These are phyloP conservation scores for Drosophila bifasciata DNA, from an alignment of 1,140 invertebrate species.

Conservation along the genomic window DNA sequence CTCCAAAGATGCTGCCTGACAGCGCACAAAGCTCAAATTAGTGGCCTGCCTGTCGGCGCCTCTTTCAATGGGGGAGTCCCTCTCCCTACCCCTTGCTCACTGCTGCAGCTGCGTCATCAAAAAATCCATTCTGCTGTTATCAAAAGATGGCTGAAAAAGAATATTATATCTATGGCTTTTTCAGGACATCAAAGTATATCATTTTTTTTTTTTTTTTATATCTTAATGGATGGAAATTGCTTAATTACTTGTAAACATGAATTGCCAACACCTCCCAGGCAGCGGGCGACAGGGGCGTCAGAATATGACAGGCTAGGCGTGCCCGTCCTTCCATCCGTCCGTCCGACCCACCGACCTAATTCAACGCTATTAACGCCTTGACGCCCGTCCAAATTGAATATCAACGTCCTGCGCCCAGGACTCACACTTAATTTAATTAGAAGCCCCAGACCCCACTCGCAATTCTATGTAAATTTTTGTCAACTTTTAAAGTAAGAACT, in stretches of 20 bases:
- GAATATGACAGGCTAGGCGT: slow-evolving; percentile 21
- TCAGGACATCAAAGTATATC: slow-evolving; percentile 61
- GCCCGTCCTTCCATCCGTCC: no score
- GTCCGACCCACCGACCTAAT: slow-evolving; percentile 58
- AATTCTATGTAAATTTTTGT: slow-evolving; percentile 70
- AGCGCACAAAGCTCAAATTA: slow-evolving; percentile 72
- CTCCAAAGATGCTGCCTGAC: slow-evolving; percentile 50
- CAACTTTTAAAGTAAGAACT: slow-evolving; percentile 74
- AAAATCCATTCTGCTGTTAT: slow-evolving; percentile 44
- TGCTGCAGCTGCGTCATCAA: slow-evolving; percentile 36
- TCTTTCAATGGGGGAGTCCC: not conserved
- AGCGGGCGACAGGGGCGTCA: not conserved
- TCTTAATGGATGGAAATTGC: slow-evolving; percentile 65
- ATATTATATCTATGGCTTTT: slow-evolving; percentile 62
- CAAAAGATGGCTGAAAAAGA: slow-evolving; percentile 50
- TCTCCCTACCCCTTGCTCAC: no score
- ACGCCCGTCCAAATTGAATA: slow-evolving; percentile 66
- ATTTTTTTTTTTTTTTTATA: slow-evolving; percentile 37
- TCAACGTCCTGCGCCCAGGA: slow-evolving; percentile 60
- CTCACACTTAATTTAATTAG: slow-evolving; percentile 79
- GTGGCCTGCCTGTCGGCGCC: slow-evolving; percentile 35
- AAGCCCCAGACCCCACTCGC: slow-evolving; percentile 34
- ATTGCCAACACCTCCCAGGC: slow-evolving; percentile 70
- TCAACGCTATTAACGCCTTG: slow-evolving; percentile 77
- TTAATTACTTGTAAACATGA: slow-evolving; percentile 82